A percentile compares a stretch with the other conserved stretches of the same genome.
Evolutionary conservation across 2,797 vertebrate species (phyloP).

Genomic region (Darevskia nairensis): DNA sequence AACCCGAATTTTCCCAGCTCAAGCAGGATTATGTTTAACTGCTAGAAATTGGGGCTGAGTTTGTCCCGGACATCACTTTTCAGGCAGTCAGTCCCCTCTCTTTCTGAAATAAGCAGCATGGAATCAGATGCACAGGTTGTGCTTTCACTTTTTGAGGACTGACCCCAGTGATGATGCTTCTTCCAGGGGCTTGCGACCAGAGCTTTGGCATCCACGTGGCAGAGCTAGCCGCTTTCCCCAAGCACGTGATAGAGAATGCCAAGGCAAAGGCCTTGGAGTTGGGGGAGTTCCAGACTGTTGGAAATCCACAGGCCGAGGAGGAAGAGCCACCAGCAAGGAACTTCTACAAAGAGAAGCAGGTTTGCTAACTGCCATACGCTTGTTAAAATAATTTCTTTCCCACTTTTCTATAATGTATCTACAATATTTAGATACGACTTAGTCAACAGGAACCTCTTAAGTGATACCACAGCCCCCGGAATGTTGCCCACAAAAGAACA

Average conservation of each 20-base stretch:
- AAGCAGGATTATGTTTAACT: not conserved
- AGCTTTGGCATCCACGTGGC: slow-evolving; percentile 99
- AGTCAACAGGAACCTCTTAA: too few species aligned
- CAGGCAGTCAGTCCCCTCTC: not conserved
- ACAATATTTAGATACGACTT: too few species aligned
- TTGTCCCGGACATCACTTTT: not conserved
- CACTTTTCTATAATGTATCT: not conserved
- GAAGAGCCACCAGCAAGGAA: slow-evolving; percentile 87
- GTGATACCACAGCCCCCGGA: too few species aligned
- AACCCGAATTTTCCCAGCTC: not conserved
- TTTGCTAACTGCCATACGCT: slow-evolving; percentile 64
- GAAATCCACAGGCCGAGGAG: slow-evolving; percentile 72
- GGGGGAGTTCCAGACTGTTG: slow-evolving; percentile 92
- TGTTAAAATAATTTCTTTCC: not conserved
- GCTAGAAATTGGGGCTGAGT: not conserved
- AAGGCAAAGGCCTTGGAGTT: slow-evolving; percentile 93
- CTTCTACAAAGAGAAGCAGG: slow-evolving; percentile 86
- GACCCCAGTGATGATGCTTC: not conserved
- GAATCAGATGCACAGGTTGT: not conserved
- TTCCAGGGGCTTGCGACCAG: slow-evolving; percentile 93
- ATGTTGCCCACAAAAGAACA: too few species aligned
- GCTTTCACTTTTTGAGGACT: slow-evolving; percentile 6
- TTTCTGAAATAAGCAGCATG: not conserved
- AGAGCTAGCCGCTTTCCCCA: slow-evolving; percentile 93
- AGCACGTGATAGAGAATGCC: slow-evolving; percentile 90